Evolutionary conservation across 2,797 vertebrate genomes (phyloP).

Genomic region (Acipenser oxyrinchus): DNA sequence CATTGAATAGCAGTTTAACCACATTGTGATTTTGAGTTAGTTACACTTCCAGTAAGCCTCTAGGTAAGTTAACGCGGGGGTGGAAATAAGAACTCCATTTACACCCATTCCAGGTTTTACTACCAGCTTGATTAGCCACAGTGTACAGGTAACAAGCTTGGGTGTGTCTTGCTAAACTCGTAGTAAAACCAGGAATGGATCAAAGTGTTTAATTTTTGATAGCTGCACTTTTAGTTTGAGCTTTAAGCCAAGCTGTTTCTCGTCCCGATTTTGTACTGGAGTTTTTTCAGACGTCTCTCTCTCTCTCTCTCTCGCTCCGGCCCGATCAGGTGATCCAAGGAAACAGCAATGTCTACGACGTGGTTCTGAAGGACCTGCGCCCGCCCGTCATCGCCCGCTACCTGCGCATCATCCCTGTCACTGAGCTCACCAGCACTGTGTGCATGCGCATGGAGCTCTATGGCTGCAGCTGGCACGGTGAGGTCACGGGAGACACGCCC

Average conservation of each 20-base stretch:
- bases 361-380: constrained; percentile 73
- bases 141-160: too few species aligned
- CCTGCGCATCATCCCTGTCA: constrained; percentile 73
- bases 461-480: constrained; percentile 79
- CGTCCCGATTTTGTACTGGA: constrained; percentile 9
- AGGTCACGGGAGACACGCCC: constrained; percentile 17
- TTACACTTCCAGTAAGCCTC: background rate
- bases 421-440: constrained; percentile 61
- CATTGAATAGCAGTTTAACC: too few species aligned
- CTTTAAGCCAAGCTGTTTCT: background rate
- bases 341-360: constrained; percentile 67
- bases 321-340: constrained; percentile 65
- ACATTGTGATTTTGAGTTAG: too few species aligned
- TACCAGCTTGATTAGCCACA: too few species aligned
- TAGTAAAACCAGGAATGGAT: too few species aligned
- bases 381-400: constrained; percentile 75
- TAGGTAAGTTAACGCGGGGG: background rate
- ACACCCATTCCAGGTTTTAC: too few species aligned
- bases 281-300: background rate
- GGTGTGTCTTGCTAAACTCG: too few species aligned
- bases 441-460: constrained; percentile 87
- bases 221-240: background rate
- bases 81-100: background rate
- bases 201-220: background rate
- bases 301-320: background rate